Conservation (phyloP, 64 coral and sea anemone genomes). For the Stylophora pistillata region DNA sequence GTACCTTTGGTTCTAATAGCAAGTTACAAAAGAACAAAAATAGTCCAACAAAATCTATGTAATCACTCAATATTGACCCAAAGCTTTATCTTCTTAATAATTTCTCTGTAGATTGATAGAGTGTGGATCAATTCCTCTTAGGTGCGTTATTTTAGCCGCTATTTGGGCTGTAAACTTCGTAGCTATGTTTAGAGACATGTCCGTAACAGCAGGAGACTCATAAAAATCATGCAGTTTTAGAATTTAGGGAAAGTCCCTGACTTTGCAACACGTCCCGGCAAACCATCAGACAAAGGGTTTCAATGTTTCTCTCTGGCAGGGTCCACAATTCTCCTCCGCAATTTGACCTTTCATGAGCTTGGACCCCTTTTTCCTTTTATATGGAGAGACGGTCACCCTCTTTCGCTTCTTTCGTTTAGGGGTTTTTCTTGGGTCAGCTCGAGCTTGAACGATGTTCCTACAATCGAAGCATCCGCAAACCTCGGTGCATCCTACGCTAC, state of each 20-base stretch:
- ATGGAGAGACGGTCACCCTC: conserved; percentile 33
- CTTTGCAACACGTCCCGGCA: not conserved
- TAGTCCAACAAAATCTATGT: too few relatives aligned
- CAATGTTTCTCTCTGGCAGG: conserved; percentile 9
- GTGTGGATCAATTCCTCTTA: too few relatives aligned
- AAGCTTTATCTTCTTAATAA: too few relatives aligned
- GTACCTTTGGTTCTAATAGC: too few relatives aligned
- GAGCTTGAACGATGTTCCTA: conserved; percentile 7
- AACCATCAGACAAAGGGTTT: conserved; percentile 27
- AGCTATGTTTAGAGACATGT: conserved; percentile 17
- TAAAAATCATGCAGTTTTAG: not conserved
- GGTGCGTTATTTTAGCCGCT: conserved; percentile 41
- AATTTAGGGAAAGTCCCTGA: conserved; percentile 11
- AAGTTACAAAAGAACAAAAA: too few relatives aligned
- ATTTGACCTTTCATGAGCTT: conserved; percentile 29
- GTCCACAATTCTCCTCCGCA: conserved; percentile 9
- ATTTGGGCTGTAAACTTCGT: conserved; percentile 27
- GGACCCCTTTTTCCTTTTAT: conserved; percentile 31
- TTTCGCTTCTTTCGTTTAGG: not conserved
- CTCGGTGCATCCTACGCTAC: conserved; percentile 14
- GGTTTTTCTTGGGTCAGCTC: not conserved
- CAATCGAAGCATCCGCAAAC: conserved; percentile 31
- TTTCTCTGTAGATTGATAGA: too few relatives aligned
- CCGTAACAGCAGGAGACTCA: conserved; percentile 21
- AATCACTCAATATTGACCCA: too few relatives aligned